Conservation (phyloP, 2,888 invertebrate genomes). For the Pasiphila rectangulata region DNA sequence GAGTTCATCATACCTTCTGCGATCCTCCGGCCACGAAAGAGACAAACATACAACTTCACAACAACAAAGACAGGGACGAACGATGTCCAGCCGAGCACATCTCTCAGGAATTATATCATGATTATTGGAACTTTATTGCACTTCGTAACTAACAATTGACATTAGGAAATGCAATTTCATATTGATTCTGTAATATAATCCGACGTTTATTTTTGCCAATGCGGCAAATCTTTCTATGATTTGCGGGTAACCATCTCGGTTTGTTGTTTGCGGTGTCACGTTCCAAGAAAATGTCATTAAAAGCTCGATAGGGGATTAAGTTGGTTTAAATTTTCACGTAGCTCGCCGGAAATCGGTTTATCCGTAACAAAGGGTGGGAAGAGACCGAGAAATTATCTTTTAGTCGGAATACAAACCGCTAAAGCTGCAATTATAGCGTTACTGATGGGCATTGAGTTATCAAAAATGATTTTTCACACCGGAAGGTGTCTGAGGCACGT, state of each 20-base stretch:
- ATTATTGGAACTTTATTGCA: slow-evolving; percentile 82
- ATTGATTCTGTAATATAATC: slow-evolving; percentile 77
- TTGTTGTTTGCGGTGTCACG: slow-evolving; percentile 70
- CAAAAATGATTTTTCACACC: slow-evolving; percentile 76
- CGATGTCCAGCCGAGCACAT: slow-evolving; percentile 58
- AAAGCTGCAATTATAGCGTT: slow-evolving; percentile 77
- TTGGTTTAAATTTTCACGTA: slow-evolving; percentile 76
- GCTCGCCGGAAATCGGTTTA: slow-evolving; percentile 75
- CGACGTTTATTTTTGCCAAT: slow-evolving; percentile 78
- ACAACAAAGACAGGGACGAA: slow-evolving; percentile 45
- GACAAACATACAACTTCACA: slow-evolving; percentile 43
- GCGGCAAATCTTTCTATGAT: slow-evolving; percentile 79
- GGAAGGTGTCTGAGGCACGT: slow-evolving; percentile 77
- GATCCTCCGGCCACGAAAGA: slow-evolving; percentile 69
- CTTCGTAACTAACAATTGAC: slow-evolving; percentile 81
- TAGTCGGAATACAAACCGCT: slow-evolving; percentile 73
- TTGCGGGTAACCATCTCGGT: slow-evolving; percentile 74
- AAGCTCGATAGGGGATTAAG: slow-evolving; percentile 76
- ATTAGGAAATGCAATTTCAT: slow-evolving; percentile 81
- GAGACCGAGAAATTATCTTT: slow-evolving; percentile 77
- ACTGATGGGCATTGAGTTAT: slow-evolving; percentile 76
- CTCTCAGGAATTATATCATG: slow-evolving; percentile 79
- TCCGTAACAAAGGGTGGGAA: slow-evolving; percentile 75
- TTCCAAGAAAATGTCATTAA: slow-evolving; percentile 76
- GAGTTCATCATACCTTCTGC: slow-evolving; percentile 80